Conservation (phyloP, 1,140 invertebrate genomes). For the Doryteuthis pealeii region DNA sequence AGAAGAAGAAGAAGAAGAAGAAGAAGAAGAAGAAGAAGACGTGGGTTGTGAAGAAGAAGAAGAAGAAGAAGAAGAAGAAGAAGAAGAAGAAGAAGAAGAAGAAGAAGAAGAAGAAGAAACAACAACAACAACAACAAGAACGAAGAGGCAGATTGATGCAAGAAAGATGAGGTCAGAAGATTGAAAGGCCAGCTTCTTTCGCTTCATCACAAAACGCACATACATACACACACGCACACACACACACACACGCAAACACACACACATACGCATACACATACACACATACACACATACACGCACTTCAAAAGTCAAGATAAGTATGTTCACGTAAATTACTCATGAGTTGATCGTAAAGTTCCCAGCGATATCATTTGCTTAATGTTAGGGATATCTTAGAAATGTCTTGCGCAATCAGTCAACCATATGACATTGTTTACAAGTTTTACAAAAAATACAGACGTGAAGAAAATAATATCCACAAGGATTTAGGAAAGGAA, state of each 20-base stretch:
- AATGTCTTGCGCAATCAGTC: no score
- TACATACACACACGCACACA: neutral
- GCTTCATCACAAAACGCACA: neutral
- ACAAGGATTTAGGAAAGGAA: no score
- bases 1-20: no score
- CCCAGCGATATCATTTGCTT: no score
- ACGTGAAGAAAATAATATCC: no score
- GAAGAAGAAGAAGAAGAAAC: no score
- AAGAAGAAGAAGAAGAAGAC: no score
- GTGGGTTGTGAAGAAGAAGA: no score
- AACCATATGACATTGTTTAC: no score
- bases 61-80: slow-evolving; percentile 2
- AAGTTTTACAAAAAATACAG: no score
- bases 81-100: slow-evolving; percentile 1
- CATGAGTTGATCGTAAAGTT: neutral
- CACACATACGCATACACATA: neutral
- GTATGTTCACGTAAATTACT: neutral
- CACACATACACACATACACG: neutral
- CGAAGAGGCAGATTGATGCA: neutral
- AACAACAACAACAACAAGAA: neutral
- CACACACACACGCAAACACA: no score
- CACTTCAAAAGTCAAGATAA: neutral
- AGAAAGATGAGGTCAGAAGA: neutral
- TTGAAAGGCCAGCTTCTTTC: neutral
- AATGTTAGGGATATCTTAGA: no score